Conservation (phyloP, 2,797 vertebrate genomes). For the Oophaga sylvatica region DNA sequence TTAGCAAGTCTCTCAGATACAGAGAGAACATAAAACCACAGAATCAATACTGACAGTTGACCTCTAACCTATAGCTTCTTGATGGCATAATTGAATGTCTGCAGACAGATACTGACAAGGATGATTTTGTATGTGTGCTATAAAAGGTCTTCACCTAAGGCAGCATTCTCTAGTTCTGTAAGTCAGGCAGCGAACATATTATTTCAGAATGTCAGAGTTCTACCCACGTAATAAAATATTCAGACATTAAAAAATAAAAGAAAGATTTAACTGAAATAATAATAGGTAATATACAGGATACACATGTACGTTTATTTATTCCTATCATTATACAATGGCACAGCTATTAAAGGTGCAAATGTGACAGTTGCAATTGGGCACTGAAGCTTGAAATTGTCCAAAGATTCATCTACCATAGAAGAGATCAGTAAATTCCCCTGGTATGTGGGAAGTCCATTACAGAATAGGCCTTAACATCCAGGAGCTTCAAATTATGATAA, state of each 20-base stretch:
- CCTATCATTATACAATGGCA: neutral
- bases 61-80: slow-evolving; percentile 29
- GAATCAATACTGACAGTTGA: slow-evolving; percentile 46
- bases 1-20: neutral
- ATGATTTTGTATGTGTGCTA: neutral
- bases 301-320: neutral
- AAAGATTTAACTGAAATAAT: neutral
- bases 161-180: neutral
- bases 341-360: neutral
- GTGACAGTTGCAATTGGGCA: neutral
- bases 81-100: slow-evolving; percentile 40
- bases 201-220: neutral
- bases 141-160: slow-evolving; percentile 14
- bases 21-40: slow-evolving; percentile 31
- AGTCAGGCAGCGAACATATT: neutral
- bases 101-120: slow-evolving; percentile 17
- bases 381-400: neutral
- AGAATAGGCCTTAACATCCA: too few relatives aligned
- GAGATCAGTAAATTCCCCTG: too few relatives aligned
- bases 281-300: neutral
- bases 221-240: neutral
- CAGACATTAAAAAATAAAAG: neutral
- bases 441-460: too few relatives aligned
- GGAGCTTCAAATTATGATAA: too few relatives aligned
- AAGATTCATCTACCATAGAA: too few relatives aligned